Base-by-base conservation (phyloP, 35 echinoderm and acorn worm species). In the Acanthaster planci region DNA sequence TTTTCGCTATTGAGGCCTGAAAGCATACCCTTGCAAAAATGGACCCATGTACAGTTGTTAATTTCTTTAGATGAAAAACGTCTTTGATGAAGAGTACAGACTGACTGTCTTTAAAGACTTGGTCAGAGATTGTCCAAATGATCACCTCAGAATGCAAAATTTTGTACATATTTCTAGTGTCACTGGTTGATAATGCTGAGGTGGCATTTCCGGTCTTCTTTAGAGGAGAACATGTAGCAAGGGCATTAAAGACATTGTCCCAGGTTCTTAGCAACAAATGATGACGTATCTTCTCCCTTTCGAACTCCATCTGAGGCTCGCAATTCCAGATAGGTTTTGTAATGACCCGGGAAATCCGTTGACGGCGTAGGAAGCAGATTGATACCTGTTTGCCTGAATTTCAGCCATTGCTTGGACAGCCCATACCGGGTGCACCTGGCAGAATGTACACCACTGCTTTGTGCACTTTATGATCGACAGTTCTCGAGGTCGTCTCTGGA, bases 371-470 rank as follows among this genome's bases (percentile, higher is more conserved):
- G 52, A 19, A 39, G 40, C 79, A 81, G 44, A 55, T 55, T 23
- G 5, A 10, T 40, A n/a, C 55, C 40, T 53, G 30, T n/a, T 31
- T 52, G 44, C 23, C 18, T 31, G 52, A 56, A 81, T 81, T 26
- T 58, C 55, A 17, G 38, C 79, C 79, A 81, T 81, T 21, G 79
- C 17, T 4, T 81, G 51, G 44, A 21, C 52, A 17, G 79, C 50
- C 12, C 79, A 51, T 21, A 81, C 79, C 17, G 79, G 42, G n/a
- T 39, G 29, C 19, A 6, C 32, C 1, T 34, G 55, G 52, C 79
- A 81, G 40, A 42, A 81, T 53, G 44, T 52, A 26, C 79, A 81
- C 30, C 32, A 18, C 17, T 54, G 51, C 19, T 23, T 18, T 18
- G 44, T 52, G 17, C 79, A 81, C 34, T 81, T 81, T 14, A 52